Conservation (phyloP, 2,888 invertebrate species). For the Pyrrhia umbra region DNA sequence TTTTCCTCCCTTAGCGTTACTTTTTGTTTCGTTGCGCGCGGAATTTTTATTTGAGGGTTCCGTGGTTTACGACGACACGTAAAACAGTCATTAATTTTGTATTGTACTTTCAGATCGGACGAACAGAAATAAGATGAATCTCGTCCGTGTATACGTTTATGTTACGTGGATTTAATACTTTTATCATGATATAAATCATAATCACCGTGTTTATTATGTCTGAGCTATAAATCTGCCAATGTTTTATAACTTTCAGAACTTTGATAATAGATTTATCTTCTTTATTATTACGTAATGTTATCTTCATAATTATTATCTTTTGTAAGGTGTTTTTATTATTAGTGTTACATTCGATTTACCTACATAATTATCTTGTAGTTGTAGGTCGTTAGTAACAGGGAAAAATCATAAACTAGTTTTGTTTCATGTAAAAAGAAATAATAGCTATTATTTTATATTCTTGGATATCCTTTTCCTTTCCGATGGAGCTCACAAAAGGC, state of each 20-base stretch:
- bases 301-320: conserved; percentile 2
- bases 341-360: background rate
- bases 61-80: conserved; percentile 76
- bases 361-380: too few species aligned
- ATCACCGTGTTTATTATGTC: conserved; percentile 43
- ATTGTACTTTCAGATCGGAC: conserved; percentile 68
- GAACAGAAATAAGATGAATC: conserved; percentile 68
- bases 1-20: conserved; percentile 61
- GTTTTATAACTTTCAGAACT: conserved; percentile 61
- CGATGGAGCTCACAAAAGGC: conserved; percentile 7
- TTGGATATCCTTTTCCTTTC: conserved; percentile 1
- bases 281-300: conserved; percentile 26
- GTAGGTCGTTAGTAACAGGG: background rate
- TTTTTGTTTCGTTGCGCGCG: conserved; percentile 65
- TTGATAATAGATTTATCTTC: conserved; percentile 35
- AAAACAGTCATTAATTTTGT: conserved; percentile 79
- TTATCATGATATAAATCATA: conserved; percentile 39
- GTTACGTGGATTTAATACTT: conserved; percentile 45
- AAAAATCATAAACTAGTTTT: background rate
- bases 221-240: conserved; percentile 41
- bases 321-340: conserved; percentile 12
- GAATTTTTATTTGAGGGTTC: conserved; percentile 73
- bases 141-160: conserved; percentile 56
- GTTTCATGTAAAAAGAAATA: conserved; percentile 11
- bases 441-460: too few species aligned